phyloP scores from a whole-genome alignment of 2,888 invertebrate species.

The Blastobasis lacticolella region DNA sequence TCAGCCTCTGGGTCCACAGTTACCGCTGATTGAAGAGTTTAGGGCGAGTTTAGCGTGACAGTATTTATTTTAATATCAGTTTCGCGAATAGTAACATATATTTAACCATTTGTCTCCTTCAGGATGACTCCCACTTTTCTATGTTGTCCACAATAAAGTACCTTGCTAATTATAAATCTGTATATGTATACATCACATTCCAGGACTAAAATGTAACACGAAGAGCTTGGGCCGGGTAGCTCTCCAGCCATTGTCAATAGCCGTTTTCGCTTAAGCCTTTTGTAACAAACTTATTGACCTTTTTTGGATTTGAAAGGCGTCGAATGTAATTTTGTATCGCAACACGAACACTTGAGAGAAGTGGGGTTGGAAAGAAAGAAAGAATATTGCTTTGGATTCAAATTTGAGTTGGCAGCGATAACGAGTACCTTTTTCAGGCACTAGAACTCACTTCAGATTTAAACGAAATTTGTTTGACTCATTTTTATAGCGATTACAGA shows the following conservation, averaged over 20 bases:
- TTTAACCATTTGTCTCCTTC: too few relatives aligned
- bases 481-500: too few relatives aligned
- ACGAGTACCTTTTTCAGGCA: too few relatives aligned
- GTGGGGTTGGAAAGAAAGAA: conserved; percentile 9
- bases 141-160: too few relatives aligned
- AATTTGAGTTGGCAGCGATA: background rate
- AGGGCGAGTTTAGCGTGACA: too few relatives aligned
- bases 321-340: conserved; percentile 33
- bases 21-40: too few relatives aligned
- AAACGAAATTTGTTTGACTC: too few relatives aligned
- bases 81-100: too few relatives aligned
- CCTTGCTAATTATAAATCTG: background rate
- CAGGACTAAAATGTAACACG: conserved; percentile 5
- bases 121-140: too few relatives aligned
- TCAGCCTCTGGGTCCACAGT: too few relatives aligned
- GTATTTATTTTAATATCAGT: too few relatives aligned
- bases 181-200: conserved; percentile 7
- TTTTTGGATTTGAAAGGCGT: conserved; percentile 23
- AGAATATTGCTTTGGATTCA: background rate
- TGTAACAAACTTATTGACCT: conserved; percentile 33
- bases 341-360: conserved; percentile 18
- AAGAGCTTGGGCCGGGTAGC: background rate
- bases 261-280: conserved; percentile 22
- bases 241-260: conserved; percentile 3
- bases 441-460: too few relatives aligned